A percentile compares a stretch with the other conserved stretches of the same genome.
Conservation (phyloP, 2,888 invertebrate genomes). For the Heliconius ismenius region DNA sequence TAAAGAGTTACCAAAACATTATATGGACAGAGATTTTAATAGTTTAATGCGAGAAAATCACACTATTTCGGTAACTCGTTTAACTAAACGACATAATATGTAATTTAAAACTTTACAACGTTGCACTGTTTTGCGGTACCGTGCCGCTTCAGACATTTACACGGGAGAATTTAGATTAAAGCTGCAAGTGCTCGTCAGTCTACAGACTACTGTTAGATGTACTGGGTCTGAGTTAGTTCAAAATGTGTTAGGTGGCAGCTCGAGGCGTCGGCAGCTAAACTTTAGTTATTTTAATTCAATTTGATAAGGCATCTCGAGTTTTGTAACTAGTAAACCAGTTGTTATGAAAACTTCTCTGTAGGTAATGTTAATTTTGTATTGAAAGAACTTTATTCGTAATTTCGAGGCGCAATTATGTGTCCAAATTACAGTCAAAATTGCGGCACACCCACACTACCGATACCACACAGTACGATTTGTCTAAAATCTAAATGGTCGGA, state of each 20-base stretch:
- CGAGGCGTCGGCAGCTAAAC: slow-evolving; percentile 32
- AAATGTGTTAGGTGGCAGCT: slow-evolving; percentile 34
- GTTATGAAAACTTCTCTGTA: not conserved
- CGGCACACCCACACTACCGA: not conserved
- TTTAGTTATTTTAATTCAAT: slow-evolving; percentile 36
- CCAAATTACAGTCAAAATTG: not conserved
- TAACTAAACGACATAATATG: slow-evolving; percentile 25
- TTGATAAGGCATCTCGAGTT: slow-evolving; percentile 30
- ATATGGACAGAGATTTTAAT: not conserved
- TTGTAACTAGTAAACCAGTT: not conserved
- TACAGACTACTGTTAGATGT: slow-evolving; percentile 44
- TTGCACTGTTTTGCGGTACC: slow-evolving; percentile 21
- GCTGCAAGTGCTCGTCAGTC: slow-evolving; percentile 34
- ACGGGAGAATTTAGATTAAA: slow-evolving; percentile 39
- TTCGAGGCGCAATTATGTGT: not conserved
- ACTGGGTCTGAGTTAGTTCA: slow-evolving; percentile 31
- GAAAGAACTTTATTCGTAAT: not conserved
- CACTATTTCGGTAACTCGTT: slow-evolving; percentile 39
- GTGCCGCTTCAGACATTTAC: slow-evolving; percentile 30
- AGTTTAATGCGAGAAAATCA: slow-evolving; percentile 9
- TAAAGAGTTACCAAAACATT: not conserved
- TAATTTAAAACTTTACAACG: slow-evolving; percentile 25
- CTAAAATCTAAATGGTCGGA: not conserved
- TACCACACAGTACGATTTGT: not conserved
- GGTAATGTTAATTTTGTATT: not conserved